Evolutionary conservation across 2,888 invertebrate species (phyloP).

Genomic region (Liopterus haemorrhoidalis): DNA sequence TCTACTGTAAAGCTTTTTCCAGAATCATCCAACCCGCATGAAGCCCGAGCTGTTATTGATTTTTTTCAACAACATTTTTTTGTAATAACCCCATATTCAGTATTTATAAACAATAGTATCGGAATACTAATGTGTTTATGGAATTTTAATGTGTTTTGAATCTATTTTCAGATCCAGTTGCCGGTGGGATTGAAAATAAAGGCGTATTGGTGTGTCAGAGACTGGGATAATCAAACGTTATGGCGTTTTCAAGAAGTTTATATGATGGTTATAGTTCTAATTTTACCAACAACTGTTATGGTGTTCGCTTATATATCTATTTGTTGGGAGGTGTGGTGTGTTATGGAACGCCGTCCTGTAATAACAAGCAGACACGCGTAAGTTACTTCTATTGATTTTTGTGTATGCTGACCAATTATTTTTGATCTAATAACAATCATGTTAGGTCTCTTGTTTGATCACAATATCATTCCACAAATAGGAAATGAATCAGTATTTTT

Average conservation of each 20-base stretch:
- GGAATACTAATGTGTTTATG: no score
- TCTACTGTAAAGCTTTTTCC: no score
- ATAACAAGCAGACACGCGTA: conserved; percentile 53
- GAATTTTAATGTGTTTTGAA: not conserved
- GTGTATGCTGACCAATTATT: no score
- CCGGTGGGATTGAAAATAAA: conserved; percentile 38
- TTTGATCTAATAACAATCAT: no score
- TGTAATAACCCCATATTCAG: no score
- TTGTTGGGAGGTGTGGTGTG: conserved; percentile 59
- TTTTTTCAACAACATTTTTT: no score
- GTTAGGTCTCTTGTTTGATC: no score
- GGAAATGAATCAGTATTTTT: no score
- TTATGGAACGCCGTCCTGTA: conserved; percentile 53
- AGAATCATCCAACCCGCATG: no score
- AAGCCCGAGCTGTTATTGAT: no score
- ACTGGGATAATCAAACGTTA: conserved; percentile 47
- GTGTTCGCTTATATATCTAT: conserved; percentile 59
- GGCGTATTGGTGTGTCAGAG: conserved; percentile 56
- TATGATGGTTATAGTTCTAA: conserved; percentile 57
- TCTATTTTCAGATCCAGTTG: conserved; percentile 38
- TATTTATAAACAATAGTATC: no score
- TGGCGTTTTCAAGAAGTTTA: conserved; percentile 57
- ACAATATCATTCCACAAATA: no score
- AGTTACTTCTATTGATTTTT: conserved; percentile 33
- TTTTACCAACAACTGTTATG: conserved; percentile 60